Base-by-base conservation (phyloP, 1,140 invertebrate genomes). In the Lucilia sericata region DNA sequence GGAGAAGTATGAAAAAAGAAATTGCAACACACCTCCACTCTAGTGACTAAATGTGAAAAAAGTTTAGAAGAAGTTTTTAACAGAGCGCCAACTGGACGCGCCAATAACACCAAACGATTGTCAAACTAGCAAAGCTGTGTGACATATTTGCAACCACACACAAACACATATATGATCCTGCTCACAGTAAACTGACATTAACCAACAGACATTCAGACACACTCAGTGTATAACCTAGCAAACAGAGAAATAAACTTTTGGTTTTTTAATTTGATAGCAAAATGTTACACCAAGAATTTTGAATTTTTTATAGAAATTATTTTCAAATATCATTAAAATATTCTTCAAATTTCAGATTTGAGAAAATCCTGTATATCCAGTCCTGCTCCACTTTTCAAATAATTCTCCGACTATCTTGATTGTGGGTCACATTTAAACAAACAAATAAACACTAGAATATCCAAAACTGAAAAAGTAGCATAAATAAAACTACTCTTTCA, bases 41-140 rank as follows among this genome's bases (percentile, higher is more conserved):
- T 25, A 70, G 17, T 5, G 3, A 10, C 65, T 8, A 21, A 19
- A 70, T 30, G 25, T 30, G 25, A 17, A 21, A 13, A 19, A 21
- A 21, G 65, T 21, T 5, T 5, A n/a, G 14, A 17, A 60, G 10
- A 10, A 5, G 14, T 60, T 60, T 60, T 70, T 70, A 70, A 21
- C 21, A 21, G 9, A 70, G 65, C 65, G 65, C 65, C 65, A 70
- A 70, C 65, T 70, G 65, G 65, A 70, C 65, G 65, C 65, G 65
- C 65, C 65, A 70, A 70, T 70, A 70, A 70, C 19, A 70, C 65
- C 65, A 70, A 70, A 70, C 65, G 65, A 21, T 21, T 70, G 65
- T 70, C 65, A 70, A 70, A 70, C 51, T 55, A 55, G 17, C 2
- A 55, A 55, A 55, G 51, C 65, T 25, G 21, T 70, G 9, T 70